Percentiles rank a stretch among this genome's conserved stretches.
Conservation (phyloP, 2,797 vertebrate genomes). For the Periparus ater region DNA sequence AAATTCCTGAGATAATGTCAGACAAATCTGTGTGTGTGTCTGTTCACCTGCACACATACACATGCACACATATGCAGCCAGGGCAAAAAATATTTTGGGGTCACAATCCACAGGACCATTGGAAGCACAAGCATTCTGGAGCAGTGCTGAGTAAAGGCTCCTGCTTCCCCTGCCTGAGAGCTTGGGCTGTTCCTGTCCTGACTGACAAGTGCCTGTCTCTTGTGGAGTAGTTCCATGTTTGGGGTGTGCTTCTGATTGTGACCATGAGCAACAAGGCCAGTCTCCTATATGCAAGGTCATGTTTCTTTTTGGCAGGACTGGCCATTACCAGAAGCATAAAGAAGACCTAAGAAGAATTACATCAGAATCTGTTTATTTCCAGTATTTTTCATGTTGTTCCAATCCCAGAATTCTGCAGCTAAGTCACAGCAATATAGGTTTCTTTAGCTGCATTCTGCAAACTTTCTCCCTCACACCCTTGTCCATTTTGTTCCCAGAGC, state of each 20-base stretch:
- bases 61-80: fast-evolving
- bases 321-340: not conserved
- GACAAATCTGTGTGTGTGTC: not conserved
- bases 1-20: not conserved
- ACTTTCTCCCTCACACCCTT: not conserved
- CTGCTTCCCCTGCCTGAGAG: not conserved
- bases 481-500: not conserved
- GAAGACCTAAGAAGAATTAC: not conserved
- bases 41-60: not conserved
- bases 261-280: not conserved
- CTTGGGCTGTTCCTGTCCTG: not conserved
- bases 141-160: not conserved
- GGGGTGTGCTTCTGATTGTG: not conserved
- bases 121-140: not conserved
- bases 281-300: not conserved
- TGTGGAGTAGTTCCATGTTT: not conserved
- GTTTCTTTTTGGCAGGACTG: not conserved
- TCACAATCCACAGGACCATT: fast-evolving
- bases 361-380: not conserved
- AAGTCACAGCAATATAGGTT: not conserved
- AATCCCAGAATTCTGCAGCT: not conserved
- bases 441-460: not conserved
- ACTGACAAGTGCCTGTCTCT: not conserved
- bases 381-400: not conserved
- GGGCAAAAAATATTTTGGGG: not conserved